A percentile compares a stretch with the other conserved stretches of the same genome.
Evolutionary conservation across 2,888 invertebrate genomes (phyloP).

Genomic region (Nezara viridula): DNA sequence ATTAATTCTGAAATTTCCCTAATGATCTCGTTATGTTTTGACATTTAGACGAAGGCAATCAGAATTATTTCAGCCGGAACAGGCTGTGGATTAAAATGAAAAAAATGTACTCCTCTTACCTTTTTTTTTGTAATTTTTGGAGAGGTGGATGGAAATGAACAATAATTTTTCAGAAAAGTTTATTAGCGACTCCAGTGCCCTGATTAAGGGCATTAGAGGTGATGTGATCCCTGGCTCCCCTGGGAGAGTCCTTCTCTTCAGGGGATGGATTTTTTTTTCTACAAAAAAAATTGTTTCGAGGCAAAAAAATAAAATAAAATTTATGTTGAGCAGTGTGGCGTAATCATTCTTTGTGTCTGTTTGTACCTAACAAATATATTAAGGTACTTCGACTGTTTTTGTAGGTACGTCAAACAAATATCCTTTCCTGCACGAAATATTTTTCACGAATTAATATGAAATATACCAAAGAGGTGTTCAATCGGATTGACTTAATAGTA

Average conservation of each 20-base stretch:
- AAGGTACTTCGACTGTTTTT: no score
- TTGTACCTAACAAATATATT: no score
- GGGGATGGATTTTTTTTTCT: background rate
- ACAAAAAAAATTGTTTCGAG: background rate
- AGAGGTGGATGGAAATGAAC: background rate
- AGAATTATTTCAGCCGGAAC: background rate
- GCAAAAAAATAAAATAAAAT: background rate
- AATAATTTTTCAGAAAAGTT: slow-evolving; percentile 42
- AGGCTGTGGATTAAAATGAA: background rate
- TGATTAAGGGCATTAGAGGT: slow-evolving; percentile 44
- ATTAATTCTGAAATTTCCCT: background rate
- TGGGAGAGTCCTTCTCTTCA: background rate
- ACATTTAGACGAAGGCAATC: background rate
- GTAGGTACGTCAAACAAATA: no score
- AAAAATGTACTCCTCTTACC: background rate
- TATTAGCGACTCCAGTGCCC: slow-evolving; percentile 23
- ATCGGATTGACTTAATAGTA: no score
- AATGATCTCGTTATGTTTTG: background rate
- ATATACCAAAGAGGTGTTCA: no score
- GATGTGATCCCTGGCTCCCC: slow-evolving; percentile 26
- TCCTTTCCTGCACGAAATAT: no score
- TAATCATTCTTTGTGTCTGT: background rate
- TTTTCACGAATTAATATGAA: no score
- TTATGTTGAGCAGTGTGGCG: background rate
- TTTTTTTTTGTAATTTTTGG: slow-evolving; percentile 25